These are phyloP conservation scores for Meloe dianella DNA, from an alignment of 2,888 invertebrate species.

Conservation along the genomic window DNA sequence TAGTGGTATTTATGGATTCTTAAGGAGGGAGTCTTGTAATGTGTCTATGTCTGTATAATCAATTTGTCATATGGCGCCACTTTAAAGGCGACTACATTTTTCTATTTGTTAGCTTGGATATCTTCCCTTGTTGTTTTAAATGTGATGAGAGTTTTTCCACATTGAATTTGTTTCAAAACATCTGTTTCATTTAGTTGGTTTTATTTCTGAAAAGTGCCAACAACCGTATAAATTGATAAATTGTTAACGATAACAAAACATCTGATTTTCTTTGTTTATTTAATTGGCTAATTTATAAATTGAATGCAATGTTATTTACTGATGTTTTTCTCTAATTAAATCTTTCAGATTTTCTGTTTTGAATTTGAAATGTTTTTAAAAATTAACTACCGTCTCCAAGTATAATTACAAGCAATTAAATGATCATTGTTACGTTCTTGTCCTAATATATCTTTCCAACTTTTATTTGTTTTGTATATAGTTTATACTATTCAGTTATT, in stretches of 20 bases:
- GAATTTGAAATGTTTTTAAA: not conserved
- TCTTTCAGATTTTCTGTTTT: not conserved
- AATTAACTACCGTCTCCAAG: not conserved
- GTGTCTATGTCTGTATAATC: conserved; percentile 9
- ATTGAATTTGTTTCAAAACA: not conserved
- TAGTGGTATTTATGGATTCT: conserved; percentile 22
- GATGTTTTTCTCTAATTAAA: not conserved
- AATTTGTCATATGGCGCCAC: conserved; percentile 25
- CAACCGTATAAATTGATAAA: not conserved
- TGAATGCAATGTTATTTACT: not conserved
- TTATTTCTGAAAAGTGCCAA: not conserved
- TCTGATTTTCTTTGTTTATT: not conserved
- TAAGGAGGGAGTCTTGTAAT: conserved; percentile 21
- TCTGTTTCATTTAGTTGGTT: not conserved
- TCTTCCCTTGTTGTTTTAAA: not conserved
- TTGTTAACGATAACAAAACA: not conserved
- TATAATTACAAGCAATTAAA: not conserved
- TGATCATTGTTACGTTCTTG: not conserved
- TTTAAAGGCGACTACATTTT: conserved; percentile 12
- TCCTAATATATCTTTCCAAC: no score
- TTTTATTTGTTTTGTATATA: no score
- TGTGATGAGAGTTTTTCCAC: not conserved
- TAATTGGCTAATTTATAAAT: not conserved
- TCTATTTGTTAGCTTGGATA: not conserved
- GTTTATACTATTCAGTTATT: not conserved